Conservation (phyloP, 2,797 vertebrate genomes). For the Sebastes flavidus region DNA sequence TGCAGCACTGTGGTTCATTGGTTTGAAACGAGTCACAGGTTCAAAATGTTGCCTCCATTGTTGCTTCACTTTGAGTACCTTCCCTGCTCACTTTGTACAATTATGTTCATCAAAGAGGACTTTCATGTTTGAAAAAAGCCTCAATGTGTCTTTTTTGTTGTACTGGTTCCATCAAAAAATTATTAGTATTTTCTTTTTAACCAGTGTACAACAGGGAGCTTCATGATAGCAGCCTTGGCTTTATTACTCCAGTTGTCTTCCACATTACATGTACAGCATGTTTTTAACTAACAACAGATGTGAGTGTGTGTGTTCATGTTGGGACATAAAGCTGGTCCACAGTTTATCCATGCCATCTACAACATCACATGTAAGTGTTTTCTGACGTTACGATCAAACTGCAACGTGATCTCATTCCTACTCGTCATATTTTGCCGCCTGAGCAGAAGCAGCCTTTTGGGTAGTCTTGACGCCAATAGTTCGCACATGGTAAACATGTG, state of each 20-base stretch:
- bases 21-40: background rate
- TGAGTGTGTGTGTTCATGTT: background rate
- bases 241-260: background rate
- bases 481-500: background rate
- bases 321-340: background rate
- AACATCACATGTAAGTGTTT: background rate
- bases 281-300: background rate
- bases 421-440: background rate
- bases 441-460: background rate
- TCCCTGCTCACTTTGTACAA: background rate
- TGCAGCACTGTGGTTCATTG: background rate
- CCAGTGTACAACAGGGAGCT: background rate
- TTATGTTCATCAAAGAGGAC: background rate
- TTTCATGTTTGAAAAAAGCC: slow-evolving; percentile 12
- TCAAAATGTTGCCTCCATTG: background rate
- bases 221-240: background rate
- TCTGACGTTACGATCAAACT: background rate
- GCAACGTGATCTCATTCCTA: background rate
- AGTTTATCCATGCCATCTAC: background rate
- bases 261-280: background rate
- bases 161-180: background rate
- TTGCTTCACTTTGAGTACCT: background rate
- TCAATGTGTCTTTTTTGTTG: background rate
- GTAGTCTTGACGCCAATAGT: background rate
- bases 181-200: background rate